These are phyloP conservation scores for Coleophora deauratella DNA, from an alignment of 2,888 invertebrate species.

Conservation along the genomic window DNA sequence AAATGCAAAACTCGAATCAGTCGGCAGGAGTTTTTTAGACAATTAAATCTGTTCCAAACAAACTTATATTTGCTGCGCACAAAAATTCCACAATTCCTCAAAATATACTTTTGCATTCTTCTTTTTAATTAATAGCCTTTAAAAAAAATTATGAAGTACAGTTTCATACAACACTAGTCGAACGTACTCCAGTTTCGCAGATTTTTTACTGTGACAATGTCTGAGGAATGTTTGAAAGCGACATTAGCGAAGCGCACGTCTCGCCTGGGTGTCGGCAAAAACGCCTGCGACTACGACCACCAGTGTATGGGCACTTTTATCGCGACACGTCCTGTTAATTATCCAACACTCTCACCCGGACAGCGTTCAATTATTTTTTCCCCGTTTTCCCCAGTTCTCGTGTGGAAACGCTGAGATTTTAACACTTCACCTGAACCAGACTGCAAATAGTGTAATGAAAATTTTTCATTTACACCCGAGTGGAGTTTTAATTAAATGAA, in stretches of 20 bases:
- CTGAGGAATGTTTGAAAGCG: neutral
- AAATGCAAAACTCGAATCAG: constrained; percentile 44
- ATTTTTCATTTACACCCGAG: constrained; percentile 44
- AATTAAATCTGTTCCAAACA: too few species aligned
- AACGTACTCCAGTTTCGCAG: too few species aligned
- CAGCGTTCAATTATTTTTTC: constrained; percentile 68
- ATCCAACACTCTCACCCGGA: constrained; percentile 60
- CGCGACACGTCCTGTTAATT: constrained; percentile 73
- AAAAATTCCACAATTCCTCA: too few species aligned
- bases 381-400: constrained; percentile 61
- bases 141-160: too few species aligned
- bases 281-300: neutral
- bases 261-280: neutral
- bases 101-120: too few species aligned
- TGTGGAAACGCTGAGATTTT: constrained; percentile 70
- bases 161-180: too few species aligned
- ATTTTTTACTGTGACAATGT: neutral
- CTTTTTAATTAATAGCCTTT: too few species aligned
- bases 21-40: constrained; percentile 7
- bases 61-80: too few species aligned
- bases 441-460: constrained; percentile 53
- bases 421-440: constrained; percentile 68
- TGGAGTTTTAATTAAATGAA: constrained; percentile 63
- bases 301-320: constrained; percentile 51
- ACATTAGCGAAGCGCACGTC: neutral